Evolutionary conservation across 1,140 invertebrate species (phyloP), one percentile per base, ranked within the genome.

Genomic region (Drosophila pachea): DNA sequence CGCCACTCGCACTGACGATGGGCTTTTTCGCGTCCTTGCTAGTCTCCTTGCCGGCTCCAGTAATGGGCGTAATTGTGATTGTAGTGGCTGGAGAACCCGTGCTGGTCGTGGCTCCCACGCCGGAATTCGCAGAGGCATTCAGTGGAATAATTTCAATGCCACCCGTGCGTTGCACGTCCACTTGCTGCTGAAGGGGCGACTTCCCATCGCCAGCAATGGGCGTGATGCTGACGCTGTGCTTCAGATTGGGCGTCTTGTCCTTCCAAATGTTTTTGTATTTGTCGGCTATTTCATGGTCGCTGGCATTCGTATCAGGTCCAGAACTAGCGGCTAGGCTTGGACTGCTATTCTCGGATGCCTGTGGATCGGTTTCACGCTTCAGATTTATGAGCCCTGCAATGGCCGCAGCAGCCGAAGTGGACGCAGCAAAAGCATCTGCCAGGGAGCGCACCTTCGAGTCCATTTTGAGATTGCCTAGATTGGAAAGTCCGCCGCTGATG

Each of bases 11-110:
- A 50, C 73, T 66, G 11, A 31, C 14, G 12, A 29, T 3, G 2
- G 33, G 4, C 58, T 48, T 59, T 62, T 71, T 53, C 42, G 60
- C 38, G 38, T 86, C 64, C n/a, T 78, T 86, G 0, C 56, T 43
- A 3, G 55, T 31, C 7, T 82, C 70, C 31, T 76, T 82, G 16
- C 38, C 32, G 3, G 60, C 32, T 53, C 81, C 91, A 0, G 92
- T 91, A 9, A 95, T 94, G 4, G 95, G 95, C 0, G 95, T 96
- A 42, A 97, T 96, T 0, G 95, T 96, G 14, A 96, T 95, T 4
- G 93, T 88, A 0, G 82, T 75, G 5, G 78, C 50, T 45, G 78
- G 14, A 32, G 70, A 62, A 3, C 33, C 61, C 2, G 74, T 61
- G 45, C 45, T 74, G 4, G 81, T 43, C 5, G 52, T 42, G 11